These are phyloP conservation scores for Papilio protenor DNA, from an alignment of 2,888 invertebrate genomes.

Conservation along the genomic window DNA sequence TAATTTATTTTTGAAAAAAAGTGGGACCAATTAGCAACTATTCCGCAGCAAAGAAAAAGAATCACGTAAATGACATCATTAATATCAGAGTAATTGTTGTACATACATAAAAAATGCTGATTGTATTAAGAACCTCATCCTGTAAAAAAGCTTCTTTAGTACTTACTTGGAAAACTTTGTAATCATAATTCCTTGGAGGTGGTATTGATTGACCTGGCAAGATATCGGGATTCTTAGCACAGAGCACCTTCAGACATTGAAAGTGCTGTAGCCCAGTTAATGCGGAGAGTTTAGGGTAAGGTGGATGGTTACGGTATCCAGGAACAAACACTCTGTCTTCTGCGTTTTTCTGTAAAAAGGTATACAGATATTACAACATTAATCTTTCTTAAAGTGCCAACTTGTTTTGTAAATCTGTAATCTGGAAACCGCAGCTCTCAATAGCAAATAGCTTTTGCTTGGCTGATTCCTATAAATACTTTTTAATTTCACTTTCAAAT, in stretches of 20 bases:
- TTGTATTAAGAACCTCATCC: too few relatives aligned
- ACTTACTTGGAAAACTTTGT: slow-evolving; percentile 63
- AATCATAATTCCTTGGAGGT: slow-evolving; percentile 50
- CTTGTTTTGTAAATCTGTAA: too few relatives aligned
- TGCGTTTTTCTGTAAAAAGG: slow-evolving; percentile 50
- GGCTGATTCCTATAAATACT: background rate
- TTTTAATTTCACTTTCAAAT: background rate
- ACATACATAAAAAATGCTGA: too few relatives aligned
- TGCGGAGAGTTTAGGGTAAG: slow-evolving; percentile 63
- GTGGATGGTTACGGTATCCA: slow-evolving; percentile 55
- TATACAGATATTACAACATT: slow-evolving; percentile 5
- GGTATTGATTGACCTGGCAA: slow-evolving; percentile 54
- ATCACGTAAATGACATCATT: too few relatives aligned
- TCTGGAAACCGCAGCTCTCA: too few relatives aligned
- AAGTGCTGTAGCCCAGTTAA: slow-evolving; percentile 61
- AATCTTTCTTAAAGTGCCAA: too few relatives aligned
- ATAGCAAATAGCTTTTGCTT: too few relatives aligned
- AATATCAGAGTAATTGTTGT: too few relatives aligned
- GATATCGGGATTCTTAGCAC: slow-evolving; percentile 57
- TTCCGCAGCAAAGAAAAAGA: too few relatives aligned
- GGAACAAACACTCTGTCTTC: slow-evolving; percentile 57
- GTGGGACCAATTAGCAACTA: too few relatives aligned
- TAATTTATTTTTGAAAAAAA: too few relatives aligned
- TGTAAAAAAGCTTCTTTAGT: background rate
- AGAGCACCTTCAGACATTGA: slow-evolving; percentile 65